A percentile compares a stretch with the other conserved stretches of the same genome.
phyloP scores from a whole-genome alignment of 2,888 invertebrate species.

The Melipona beecheii region DNA sequence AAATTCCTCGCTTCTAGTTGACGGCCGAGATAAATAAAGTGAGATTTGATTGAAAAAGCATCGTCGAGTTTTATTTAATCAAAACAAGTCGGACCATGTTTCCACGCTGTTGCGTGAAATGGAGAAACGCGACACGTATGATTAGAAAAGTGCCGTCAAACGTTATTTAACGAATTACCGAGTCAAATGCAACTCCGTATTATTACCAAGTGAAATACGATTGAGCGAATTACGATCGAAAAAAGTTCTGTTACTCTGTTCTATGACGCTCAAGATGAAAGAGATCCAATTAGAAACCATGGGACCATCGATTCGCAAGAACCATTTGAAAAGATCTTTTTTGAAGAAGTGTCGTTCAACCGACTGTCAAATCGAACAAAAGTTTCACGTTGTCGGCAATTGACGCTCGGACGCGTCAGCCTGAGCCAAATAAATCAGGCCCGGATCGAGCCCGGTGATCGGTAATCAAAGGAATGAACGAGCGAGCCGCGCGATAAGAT shows the following conservation, averaged over 20 bases:
- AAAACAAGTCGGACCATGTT: not conserved
- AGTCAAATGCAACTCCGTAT: not conserved
- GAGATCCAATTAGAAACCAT: not conserved
- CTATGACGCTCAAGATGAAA: not conserved
- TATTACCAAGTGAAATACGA: not conserved
- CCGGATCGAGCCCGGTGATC: conserved; percentile 8
- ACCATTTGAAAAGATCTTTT: too few relatives aligned
- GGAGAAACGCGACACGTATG: fast-evolving
- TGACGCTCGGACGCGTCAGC: conserved; percentile 1
- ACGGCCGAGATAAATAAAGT: not conserved
- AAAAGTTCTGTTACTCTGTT: too few relatives aligned
- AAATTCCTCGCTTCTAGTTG: not conserved
- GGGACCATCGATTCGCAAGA: too few relatives aligned
- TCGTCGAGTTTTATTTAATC: not conserved
- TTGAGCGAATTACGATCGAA: too few relatives aligned
- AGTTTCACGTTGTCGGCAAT: not conserved
- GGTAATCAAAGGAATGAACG: conserved; percentile 32
- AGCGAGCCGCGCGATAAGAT: conserved; percentile 29
- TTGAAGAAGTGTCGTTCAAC: not conserved
- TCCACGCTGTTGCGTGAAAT: not conserved
- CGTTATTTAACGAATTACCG: not conserved
- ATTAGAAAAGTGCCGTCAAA: not conserved
- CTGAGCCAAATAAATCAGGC: conserved; percentile 18
- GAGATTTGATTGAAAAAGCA: not conserved
- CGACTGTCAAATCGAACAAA: not conserved